Evolutionary conservation across 1,140 invertebrate genomes (phyloP).

Genomic region (Habropoda laboriosa): DNA sequence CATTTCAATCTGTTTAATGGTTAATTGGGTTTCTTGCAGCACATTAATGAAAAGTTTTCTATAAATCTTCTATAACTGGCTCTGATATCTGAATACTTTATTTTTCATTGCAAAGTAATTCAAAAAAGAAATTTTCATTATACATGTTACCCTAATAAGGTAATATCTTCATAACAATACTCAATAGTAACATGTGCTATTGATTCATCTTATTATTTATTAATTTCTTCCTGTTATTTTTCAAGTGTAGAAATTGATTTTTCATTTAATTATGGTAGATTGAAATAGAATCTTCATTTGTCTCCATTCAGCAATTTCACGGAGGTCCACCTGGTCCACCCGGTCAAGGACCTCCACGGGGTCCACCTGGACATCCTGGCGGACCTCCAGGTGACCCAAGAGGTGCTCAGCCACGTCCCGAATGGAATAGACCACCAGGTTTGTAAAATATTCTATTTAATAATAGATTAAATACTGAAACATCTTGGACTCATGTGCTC

Average conservation of each 20-base stretch:
- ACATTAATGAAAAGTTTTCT: constrained; percentile 6
- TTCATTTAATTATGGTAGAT: constrained; percentile 40
- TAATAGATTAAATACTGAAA: constrained; percentile 47
- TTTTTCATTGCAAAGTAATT: neutral
- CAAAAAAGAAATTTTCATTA: neutral
- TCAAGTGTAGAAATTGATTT: constrained; percentile 29
- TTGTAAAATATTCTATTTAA: constrained; percentile 26
- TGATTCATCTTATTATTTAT: neutral
- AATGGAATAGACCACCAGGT: constrained; percentile 89
- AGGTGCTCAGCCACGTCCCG: constrained; percentile 85
- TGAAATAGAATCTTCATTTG: constrained; percentile 49
- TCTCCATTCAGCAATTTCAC: constrained; percentile 81
- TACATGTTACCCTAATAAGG: too few species aligned
- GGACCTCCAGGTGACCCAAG: constrained; percentile 83
- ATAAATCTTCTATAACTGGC: constrained; percentile 31
- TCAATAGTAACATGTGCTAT: neutral
- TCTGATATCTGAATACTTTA: constrained; percentile 19
- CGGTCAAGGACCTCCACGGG: constrained; percentile 85
- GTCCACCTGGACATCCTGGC: constrained; percentile 83
- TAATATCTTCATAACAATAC: neutral
- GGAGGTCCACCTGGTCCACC: constrained; percentile 85
- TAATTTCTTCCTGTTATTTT: constrained; percentile 29
- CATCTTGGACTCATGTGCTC: constrained; percentile 56
- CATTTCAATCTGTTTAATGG: neutral
- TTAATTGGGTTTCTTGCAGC: neutral